Evolutionary conservation across 2,888 invertebrate species (phyloP).

Genomic region (Matsumyia berberina): DNA sequence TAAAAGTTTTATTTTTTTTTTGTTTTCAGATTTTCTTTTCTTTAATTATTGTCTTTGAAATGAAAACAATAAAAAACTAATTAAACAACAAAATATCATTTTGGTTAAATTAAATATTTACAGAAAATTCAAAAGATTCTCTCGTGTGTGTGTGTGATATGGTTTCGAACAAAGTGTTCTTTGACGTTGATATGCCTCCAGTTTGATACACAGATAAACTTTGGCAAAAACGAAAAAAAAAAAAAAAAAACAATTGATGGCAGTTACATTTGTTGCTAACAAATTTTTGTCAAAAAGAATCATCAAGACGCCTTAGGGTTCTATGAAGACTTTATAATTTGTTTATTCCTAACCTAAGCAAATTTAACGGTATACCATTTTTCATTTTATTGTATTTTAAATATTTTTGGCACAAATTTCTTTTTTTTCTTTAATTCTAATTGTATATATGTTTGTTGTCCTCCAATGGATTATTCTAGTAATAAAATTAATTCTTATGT

Average conservation of each 20-base stretch:
- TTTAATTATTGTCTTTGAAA: conserved; percentile 64
- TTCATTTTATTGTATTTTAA: conserved; percentile 61
- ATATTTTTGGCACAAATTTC: conserved; percentile 76
- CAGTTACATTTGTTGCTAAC: conserved; percentile 36
- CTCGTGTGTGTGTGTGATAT: conserved; percentile 5
- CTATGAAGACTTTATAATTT: conserved; percentile 32
- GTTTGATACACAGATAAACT: too few species aligned
- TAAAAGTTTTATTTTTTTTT: conserved; percentile 28
- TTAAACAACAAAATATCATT: conserved; percentile 50
- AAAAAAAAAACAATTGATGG: conserved; percentile 16
- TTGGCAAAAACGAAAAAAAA: too few species aligned
- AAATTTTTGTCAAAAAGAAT: conserved; percentile 24
- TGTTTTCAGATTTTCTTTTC: conserved; percentile 6
- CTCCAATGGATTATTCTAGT: conserved; percentile 44
- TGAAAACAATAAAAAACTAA: conserved; percentile 43
- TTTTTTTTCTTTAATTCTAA: conserved; percentile 65
- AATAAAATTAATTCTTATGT: conserved; percentile 56
- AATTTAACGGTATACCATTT: conserved; percentile 56
- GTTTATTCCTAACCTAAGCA: conserved; percentile 62
- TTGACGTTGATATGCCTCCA: too few species aligned
- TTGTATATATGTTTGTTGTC: conserved; percentile 46
- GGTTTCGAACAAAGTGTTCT: neutral
- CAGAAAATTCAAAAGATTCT: conserved; percentile 20
- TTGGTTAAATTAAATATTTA: conserved; percentile 61
- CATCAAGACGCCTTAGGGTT: conserved; percentile 17